Percentiles rank a stretch among this genome's conserved stretches.
These are phyloP conservation scores for Neuroscelio doddi DNA, from an alignment of 2,888 invertebrate genomes.

Conservation along the genomic window DNA sequence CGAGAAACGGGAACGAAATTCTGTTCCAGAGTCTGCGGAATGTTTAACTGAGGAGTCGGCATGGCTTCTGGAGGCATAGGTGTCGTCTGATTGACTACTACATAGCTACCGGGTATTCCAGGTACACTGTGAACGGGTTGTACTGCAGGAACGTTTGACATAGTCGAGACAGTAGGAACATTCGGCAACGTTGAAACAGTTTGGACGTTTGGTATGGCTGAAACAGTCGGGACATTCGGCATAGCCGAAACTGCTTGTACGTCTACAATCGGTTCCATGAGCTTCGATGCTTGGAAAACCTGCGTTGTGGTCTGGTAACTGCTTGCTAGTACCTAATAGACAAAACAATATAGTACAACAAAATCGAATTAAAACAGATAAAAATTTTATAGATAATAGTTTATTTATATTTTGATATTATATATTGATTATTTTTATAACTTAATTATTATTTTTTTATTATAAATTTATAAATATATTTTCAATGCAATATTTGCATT, in stretches of 20 bases:
- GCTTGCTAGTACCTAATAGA: conserved; percentile 78
- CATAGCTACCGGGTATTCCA: conserved; percentile 59
- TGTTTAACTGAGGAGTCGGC: conserved; percentile 49
- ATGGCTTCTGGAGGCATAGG: conserved; percentile 52
- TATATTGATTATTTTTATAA: no score
- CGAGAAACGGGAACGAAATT: conserved; percentile 51
- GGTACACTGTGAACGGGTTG: conserved; percentile 55
- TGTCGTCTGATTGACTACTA: conserved; percentile 57
- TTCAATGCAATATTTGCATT: no score
- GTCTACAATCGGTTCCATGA: conserved; percentile 85
- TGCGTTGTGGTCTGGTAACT: conserved; percentile 89
- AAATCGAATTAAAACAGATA: no score
- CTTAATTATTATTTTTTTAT: no score
- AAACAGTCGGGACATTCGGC: conserved; percentile 62
- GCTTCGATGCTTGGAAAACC: conserved; percentile 88
- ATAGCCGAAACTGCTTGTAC: conserved; percentile 75
- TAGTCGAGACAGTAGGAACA: conserved; percentile 75
- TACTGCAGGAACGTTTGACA: conserved; percentile 56
- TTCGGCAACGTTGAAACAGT: conserved; percentile 74
- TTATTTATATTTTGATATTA: no score
- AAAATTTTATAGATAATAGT: no score
- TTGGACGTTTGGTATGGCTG: conserved; percentile 53
- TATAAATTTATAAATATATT: no score
- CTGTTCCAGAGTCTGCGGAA: conserved; percentile 49
- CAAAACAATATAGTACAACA: no score